Percentiles rank a stretch among this genome's conserved stretches.
These are phyloP conservation scores for Mastomys coucha DNA, from an alignment of 2,113 vertebrate species.

Conservation along the genomic window DNA sequence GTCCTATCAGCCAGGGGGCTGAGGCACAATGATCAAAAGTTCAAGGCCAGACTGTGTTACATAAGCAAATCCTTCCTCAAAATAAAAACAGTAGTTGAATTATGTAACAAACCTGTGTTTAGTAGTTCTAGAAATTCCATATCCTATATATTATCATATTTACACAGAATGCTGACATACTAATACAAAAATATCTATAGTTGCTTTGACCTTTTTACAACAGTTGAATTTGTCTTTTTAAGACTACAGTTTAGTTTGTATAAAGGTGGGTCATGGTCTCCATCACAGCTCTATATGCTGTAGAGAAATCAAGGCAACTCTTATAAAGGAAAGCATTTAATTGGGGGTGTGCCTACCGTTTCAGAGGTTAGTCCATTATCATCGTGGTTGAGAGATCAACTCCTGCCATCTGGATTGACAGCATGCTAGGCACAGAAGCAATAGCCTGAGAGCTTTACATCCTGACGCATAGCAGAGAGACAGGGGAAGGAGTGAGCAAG, in stretches of 20 bases:
- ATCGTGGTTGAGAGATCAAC: background rate
- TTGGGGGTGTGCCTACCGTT: background rate
- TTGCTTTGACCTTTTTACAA: background rate
- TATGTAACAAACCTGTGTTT: background rate
- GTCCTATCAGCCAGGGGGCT: background rate
- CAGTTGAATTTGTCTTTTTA: background rate
- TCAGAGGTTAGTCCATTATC: background rate
- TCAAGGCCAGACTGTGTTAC: background rate
- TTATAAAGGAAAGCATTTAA: background rate
- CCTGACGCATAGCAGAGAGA: too few relatives aligned
- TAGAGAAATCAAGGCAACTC: background rate
- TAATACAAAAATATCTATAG: background rate
- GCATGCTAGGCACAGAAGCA: background rate
- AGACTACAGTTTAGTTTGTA: conserved; percentile 23
- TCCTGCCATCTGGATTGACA: background rate
- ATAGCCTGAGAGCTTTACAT: background rate
- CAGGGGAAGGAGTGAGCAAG: background rate
- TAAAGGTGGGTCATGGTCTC: background rate
- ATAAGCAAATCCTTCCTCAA: background rate
- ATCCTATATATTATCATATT: background rate
- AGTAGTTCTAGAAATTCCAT: background rate
- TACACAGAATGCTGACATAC: background rate
- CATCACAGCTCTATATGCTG: background rate
- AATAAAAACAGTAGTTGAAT: background rate
- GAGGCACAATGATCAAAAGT: background rate